Evolutionary conservation across 2,888 invertebrate species (phyloP), one percentile per base, ranked within the genome.

Genomic region (Coremacera marginata): DNA sequence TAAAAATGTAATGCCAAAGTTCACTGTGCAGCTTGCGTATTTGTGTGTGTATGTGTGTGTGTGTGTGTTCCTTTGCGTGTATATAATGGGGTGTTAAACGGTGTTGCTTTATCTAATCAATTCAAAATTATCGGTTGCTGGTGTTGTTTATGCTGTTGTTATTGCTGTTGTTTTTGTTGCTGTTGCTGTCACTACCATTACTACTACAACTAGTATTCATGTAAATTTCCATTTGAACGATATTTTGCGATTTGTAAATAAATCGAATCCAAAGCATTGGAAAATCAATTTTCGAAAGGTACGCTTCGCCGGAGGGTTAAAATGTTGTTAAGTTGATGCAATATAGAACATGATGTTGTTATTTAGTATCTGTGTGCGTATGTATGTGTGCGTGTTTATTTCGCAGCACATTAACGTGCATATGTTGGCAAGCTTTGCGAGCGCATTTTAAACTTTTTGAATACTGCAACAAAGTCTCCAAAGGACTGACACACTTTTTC

Each of bases 101-200:
- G 44, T 14, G 44, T 44, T 44, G 14, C 14, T 27, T 60, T 27
- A 27, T 60, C 57, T 25, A 60, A 60, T 60, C 57, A 27, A 60
- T 25, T 19, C 57, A 60, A 60, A 60, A 25, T 60, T 60, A 60
- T 60, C 57, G 19, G 22, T 4, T 60, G 57, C 27, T 60, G 57
- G n/a, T 55, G 55, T 67, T 68, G 37, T 44, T 37, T 34, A 5
- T 68, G 27, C 27, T 63, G 63, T 31, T 63, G 49, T 51, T 51
- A 16, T 25, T 68, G 68, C 44, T 22, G 9, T 68, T 44, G 49
- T n/a, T 19, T 16, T 65, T 65, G 34, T 65, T 37, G 5, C 9
- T 25, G 57, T 57, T 57, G 11, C 55, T 22, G n/a, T 55, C 16
- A 55, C 57, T 25, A 4, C n/a, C 8, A 57, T 37, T 8, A 14